Evolutionary conservation across 2,797 vertebrate species (phyloP), one percentile per base, ranked within the genome.

Genomic region (Hemitrygon akajei): DNA sequence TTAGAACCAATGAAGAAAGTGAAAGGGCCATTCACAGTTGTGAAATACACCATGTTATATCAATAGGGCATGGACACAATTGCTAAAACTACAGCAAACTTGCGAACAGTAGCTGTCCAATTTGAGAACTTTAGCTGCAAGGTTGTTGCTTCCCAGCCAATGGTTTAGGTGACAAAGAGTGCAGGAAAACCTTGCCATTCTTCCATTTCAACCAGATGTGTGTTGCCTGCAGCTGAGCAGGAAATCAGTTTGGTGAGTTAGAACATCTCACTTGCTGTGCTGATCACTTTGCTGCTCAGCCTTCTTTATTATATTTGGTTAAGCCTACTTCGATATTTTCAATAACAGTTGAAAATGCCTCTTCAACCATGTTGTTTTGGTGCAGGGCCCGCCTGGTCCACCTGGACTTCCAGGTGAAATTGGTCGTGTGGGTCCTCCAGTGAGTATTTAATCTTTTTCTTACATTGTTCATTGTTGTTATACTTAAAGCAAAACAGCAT

Each of bases 361-460:
- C 20, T 66, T 89, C n/a, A 69, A 63, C 63, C 47, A 40, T 76
- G 37, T 66, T 34, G 22, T n/a, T 86, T 95, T 95, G 94, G 60
- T 95, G 94, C 93, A 99, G 99, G 99, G 99, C 94, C 96, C 97
- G 94, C 96, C 97, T 20, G 99, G 99, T 94, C 97, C 98, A 95
- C 96, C 97, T 95, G 98, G 99, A 94, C 98, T 99, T 96, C 96
- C 95, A 0, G 99, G 99, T 94, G 98, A 98, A 96, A 95, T 98
- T 94, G 99, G 98, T 94, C 98, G 97, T 96, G 96, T 95, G 93
- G 99, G 99, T 94, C 96, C 96, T 58, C 95, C 95, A 95, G 99
- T 99, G 95, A 99, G 99, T 99, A 97, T 1, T 66, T 22, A 25
- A 7, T 30, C 4, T 4, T 16, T 40, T 87, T 95, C 94, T 94